Evolutionary conservation across 2,113 vertebrate genomes (phyloP), one percentile per base, ranked within the genome.

Genomic region (Gallinago undulata): DNA sequence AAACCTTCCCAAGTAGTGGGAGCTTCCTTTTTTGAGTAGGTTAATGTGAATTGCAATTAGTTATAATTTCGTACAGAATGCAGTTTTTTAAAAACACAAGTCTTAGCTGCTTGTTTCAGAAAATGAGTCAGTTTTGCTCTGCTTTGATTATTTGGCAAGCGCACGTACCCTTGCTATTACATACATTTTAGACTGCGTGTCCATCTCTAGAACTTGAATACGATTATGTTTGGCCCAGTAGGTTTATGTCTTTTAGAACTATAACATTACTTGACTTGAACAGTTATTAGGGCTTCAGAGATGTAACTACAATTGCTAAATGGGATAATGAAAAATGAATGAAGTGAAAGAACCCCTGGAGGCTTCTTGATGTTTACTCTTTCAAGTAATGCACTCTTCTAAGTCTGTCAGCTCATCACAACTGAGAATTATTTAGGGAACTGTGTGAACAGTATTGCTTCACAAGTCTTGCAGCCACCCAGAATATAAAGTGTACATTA

Each of bases 381-480:
- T 88, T 95, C 84, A 82, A 94, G 81, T 90, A 96, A 89, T 64
- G 90, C 95, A 92, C 47, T 92, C 84, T 57, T 80, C 64, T 74
- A 60, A 83, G 69, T 64, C 83, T 91, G 94, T 95, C 91, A 94
- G 74, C 87, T 90, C 94, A 91, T 91, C 96, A 88, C 93, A 96
- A 87, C 68, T 55, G 43, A 85, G 66, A 93, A 95, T 92, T 90
- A 96, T 94, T 88, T 89, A 68, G 77, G 85, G 82, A 90, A 53
- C 75, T 50, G 55, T 91, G 90, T 94, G 76, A 93, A 90, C 63
- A 80, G 63, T 80, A 83, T 90, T 64, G 76, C 70, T 90, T 91
- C 84, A 70, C 89, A 94, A 79, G 50, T 86, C 84, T 63, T 74
- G 67, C 66, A 88, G 64, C 30, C 53, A 66, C 50, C 35, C 79